Evolutionary conservation across 2,113 vertebrate species (phyloP).

Genomic region (Forbesichthys papilliferus): DNA sequence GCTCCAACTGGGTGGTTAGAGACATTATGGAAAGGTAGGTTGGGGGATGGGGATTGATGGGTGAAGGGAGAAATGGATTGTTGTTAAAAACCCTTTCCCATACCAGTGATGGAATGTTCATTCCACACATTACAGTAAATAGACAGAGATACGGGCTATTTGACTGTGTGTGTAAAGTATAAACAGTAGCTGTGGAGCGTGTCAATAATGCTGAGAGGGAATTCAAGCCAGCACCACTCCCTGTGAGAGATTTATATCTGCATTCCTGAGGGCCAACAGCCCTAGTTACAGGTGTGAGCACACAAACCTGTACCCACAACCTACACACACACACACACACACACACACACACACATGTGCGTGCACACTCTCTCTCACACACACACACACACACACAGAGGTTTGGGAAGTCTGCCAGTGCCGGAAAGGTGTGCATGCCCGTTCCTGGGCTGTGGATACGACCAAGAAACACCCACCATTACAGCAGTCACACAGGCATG

Average conservation of each 20-base stretch:
- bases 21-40: not conserved
- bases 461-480: constrained; percentile 70
- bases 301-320: constrained; percentile 23
- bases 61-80: constrained; percentile 24
- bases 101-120: constrained; percentile 43
- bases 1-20: constrained; percentile 83
- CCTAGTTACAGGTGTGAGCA: constrained; percentile 62
- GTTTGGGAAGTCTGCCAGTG: constrained; percentile 59
- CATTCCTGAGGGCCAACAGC: constrained; percentile 72
- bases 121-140: constrained; percentile 48
- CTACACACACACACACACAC: constrained; percentile 21
- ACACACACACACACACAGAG: constrained; percentile 34
- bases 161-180: constrained; percentile 30
- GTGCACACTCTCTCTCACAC: constrained; percentile 1
- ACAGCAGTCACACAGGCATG: constrained; percentile 75
- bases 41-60: not conserved
- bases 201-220: constrained; percentile 60
- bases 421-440: constrained; percentile 70
- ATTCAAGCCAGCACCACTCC: constrained; percentile 71
- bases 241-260: constrained; percentile 72
- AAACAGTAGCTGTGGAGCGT: constrained; percentile 12
- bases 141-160: constrained; percentile 38
- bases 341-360: constrained; percentile 7
- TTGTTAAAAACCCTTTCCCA: not conserved
- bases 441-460: constrained; percentile 71